Percentiles rank a stretch among this genome's conserved stretches.
Conservation (phyloP, 2,113 vertebrate species). For the Thunnus maccoyii region DNA sequence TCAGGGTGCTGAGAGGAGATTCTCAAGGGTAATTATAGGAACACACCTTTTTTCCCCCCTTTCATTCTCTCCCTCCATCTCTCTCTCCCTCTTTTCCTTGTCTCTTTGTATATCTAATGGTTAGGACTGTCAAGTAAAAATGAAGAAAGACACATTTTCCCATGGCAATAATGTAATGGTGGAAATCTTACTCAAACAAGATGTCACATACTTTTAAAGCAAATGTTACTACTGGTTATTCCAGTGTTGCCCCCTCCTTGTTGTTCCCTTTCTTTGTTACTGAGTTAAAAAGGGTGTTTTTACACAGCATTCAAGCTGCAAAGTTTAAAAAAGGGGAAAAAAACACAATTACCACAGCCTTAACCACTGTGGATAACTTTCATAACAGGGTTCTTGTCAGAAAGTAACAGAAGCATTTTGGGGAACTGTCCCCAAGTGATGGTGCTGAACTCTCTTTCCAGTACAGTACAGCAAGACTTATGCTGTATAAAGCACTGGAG, state of each 20-base stretch:
- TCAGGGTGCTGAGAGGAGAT: slow-evolving; percentile 36
- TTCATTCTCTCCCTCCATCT: background rate
- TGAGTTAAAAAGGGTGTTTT: background rate
- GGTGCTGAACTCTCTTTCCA: slow-evolving; percentile 62
- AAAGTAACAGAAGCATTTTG: background rate
- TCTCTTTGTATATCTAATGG: background rate
- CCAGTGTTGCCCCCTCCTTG: background rate
- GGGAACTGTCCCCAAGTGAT: slow-evolving; percentile 51
- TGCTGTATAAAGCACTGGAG: background rate
- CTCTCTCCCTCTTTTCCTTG: background rate
- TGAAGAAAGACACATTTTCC: slow-evolving; percentile 15
- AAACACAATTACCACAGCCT: background rate
- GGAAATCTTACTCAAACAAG: background rate
- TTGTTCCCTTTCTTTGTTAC: background rate
- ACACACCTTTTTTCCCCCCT: background rate
- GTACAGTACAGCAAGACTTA: background rate
- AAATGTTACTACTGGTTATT: background rate
- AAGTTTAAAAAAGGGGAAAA: background rate
- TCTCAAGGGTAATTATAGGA: slow-evolving; percentile 65
- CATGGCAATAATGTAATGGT: background rate
- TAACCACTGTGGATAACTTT: no score
- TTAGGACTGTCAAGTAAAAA: slow-evolving; percentile 6
- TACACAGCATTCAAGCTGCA: background rate
- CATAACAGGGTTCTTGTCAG: background rate
- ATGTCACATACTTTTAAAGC: no score